Conservation (phyloP, 1,140 invertebrate species). For the Calephelis nemesis region DNA sequence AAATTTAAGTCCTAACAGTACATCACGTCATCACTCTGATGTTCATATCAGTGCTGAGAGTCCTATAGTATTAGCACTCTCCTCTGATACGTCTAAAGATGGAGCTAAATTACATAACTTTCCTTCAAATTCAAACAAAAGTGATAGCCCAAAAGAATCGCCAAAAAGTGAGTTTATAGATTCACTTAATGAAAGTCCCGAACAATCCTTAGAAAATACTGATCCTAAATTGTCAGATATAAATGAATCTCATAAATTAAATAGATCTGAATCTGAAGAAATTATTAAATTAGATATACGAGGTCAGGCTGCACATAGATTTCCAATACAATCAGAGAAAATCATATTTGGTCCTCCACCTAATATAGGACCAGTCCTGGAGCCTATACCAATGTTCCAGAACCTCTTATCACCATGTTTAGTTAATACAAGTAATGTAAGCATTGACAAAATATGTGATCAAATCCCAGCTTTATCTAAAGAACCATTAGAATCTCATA, state of each 20-base stretch:
- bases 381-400: conserved; percentile 54
- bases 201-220: conserved; percentile 36
- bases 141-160: conserved; percentile 42
- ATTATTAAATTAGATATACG: conserved; percentile 75
- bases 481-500: conserved; percentile 14
- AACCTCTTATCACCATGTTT: conserved; percentile 63
- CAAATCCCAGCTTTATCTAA: conserved; percentile 20
- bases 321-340: conserved; percentile 55
- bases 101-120: conserved; percentile 37
- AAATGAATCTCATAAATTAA: conserved; percentile 36
- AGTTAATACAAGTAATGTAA: conserved; percentile 49
- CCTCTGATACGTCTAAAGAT: conserved; percentile 61
- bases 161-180: conserved; percentile 58
- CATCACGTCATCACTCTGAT: conserved; percentile 57
- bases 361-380: conserved; percentile 46
- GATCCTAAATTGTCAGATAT: conserved; percentile 23
- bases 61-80: conserved; percentile 56
- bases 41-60: conserved; percentile 65
- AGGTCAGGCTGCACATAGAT: conserved; percentile 62
- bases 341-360: conserved; percentile 71
- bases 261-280: conserved; percentile 67
- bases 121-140: conserved; percentile 27
- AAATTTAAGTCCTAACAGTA: conserved; percentile 42
- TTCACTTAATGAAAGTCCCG: conserved; percentile 56
- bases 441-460: conserved; percentile 58